Evolutionary conservation across 2,113 vertebrate genomes (phyloP), one percentile per base, ranked within the genome.

Genomic region (Romanogobio albipinnatus): DNA sequence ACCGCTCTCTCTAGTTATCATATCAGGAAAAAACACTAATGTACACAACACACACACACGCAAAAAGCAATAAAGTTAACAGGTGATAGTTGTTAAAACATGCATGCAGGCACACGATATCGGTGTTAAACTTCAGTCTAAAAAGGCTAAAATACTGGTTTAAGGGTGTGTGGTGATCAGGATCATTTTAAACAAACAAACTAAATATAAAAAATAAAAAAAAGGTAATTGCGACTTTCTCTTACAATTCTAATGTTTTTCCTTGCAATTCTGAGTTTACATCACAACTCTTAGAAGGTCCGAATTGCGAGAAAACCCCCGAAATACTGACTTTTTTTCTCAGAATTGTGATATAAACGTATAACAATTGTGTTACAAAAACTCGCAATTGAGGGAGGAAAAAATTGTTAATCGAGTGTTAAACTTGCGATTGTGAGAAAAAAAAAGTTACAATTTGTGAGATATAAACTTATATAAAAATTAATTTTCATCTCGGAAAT

Each of bases 71-170:
- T 84, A 87, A 82, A 82, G 47, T 83, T 53, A 78, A 86, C 13
- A 47, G 58, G 70, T 85, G 66, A 70, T 43, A n/a, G 43, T 51
- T 36, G 81, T 82, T 71, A 74, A 88, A 86, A 87, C 89, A 93
- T 84, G 79, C 89, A 90, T 84, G 90, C 91, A 93, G 92, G 92
- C 92, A 93, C 93, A 87, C 73, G 24, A 87, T 84, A 87, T 4
- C 11, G 88, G 83, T 90, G 88, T 89, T 84, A 81, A 90, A 90
- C 56, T 14, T 61, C 49, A 88, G 77, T 84, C 62, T 43, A 87
- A 78, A 61, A 45, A 81, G 82, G 75, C 85, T 76, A 39, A 22
- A 89, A 91, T 85, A 90, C 88, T 91, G 87, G 45, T 51, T 24
- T 76, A 22, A 15, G 61, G 15, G 24, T 75, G 76, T 39, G 70